Conservation (phyloP, 2,888 invertebrate genomes). For the Ophioninae sp. region DNA sequence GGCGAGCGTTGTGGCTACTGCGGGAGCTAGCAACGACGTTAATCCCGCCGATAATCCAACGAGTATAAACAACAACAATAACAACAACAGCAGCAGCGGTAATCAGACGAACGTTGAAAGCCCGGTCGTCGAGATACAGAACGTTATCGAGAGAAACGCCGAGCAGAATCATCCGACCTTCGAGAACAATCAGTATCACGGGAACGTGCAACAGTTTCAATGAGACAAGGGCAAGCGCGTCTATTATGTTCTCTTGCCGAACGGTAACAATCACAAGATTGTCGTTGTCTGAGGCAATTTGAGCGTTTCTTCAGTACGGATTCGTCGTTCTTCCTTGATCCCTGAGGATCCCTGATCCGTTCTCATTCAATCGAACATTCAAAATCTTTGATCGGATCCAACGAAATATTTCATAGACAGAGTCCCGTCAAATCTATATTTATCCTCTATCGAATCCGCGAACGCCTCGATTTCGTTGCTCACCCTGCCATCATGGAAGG, state of each 20-base stretch:
- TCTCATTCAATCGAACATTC: background rate
- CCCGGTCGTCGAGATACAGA: conserved; percentile 77
- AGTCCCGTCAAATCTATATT: background rate
- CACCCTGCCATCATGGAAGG: background rate
- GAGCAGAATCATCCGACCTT: conserved; percentile 70
- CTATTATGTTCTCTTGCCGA: conserved; percentile 80
- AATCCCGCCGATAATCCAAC: conserved; percentile 64
- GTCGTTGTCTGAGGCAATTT: conserved; percentile 75
- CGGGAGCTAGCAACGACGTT: background rate
- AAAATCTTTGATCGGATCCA: background rate
- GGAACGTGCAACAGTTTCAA: conserved; percentile 77
- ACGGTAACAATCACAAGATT: conserved; percentile 80
- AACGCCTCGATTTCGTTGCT: background rate
- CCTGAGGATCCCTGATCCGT: background rate
- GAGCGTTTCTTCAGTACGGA: background rate
- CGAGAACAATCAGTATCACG: conserved; percentile 76
- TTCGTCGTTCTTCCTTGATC: background rate
- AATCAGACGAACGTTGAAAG: conserved; percentile 69
- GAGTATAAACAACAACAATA: conserved; percentile 62
- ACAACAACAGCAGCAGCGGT: conserved; percentile 67
- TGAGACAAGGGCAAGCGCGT: conserved; percentile 81
- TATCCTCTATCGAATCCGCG: background rate
- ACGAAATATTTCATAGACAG: background rate
- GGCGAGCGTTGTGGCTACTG: background rate
- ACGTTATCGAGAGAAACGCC: conserved; percentile 74